Evolutionary conservation across 2,797 vertebrate genomes (phyloP), one percentile per base, ranked within the genome.

Genomic region (Monodelphis domestica): DNA sequence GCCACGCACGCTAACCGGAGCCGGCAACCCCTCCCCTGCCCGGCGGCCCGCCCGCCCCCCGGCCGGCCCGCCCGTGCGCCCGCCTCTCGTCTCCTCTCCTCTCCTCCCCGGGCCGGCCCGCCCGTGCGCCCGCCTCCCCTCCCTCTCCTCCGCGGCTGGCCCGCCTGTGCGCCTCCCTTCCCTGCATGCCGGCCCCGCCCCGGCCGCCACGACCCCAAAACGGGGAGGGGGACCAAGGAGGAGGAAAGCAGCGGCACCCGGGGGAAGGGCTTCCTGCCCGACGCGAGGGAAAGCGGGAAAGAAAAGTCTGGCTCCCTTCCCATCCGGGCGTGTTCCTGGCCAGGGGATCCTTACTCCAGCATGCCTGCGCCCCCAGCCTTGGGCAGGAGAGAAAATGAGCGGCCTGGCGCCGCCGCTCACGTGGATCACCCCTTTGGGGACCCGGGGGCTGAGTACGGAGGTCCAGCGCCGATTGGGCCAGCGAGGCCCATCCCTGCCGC

Each of bases 1-100:
- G 98, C 97, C 97, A 98, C 98, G 97, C 96, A 84, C 52, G 45
- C 97, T 15, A 84, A 17, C 78, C 54, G 91, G n/a, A 21, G 53
- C 4, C 28, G 29, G 51, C 92, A 38, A 29, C 45, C 3, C 33
- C 10, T 33, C 29, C 54, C 26, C 55, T 15, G 11, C 55, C 56
- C 56, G 33, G 28, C 50, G 15, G 12, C 12, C 11, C 33, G 38
- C 1, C 4, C 1, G 11, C 0, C 0, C 56, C 1, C 15, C 15
- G 4, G 3, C 4, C 9, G 10, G 87, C 55, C 55, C 28, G 7
- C 55, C 28, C 28, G 55, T 56, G 28, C 56, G 28, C 56, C 56
- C 56, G 54, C 54, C 54, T 55, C 52, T 52, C 9, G 53, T 10
- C 52, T 9, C 17, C 1, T 54, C n/a, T n/a, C n/a, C 10, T n/a